Evolutionary conservation across 2,888 invertebrate species (phyloP), one percentile per base, ranked within the genome.

Genomic region (Adelognathus sp.): DNA sequence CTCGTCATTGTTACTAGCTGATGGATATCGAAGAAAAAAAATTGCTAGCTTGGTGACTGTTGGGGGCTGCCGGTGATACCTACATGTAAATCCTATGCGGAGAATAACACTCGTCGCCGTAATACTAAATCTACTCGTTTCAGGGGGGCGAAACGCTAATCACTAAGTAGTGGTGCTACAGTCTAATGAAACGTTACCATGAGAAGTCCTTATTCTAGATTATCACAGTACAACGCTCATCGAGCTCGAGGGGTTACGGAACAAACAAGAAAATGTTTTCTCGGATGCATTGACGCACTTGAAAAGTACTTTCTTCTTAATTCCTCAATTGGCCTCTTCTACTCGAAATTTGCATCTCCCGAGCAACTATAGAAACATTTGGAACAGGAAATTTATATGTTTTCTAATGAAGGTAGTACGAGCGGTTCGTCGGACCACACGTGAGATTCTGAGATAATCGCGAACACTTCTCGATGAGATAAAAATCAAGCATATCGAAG

Each of bases 1-100:
- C 69, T 71, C 78, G 74, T 77, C 66, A 80, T 81, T 84, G 86
- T 80, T 83, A 87, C 81, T 88, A 88, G 88, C 85, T 84, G 83
- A 69, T 77, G 80, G 73, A 79, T 70, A 72, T 76, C 73, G 71
- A 82, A 73, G 61, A 33, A 24, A 33, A 16, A 14, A 69, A 74
- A 81, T 84, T 83, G 86, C 84, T 88, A 85, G 90, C 89, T 87
- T 89, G 91, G 90, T 91, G 87, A 84, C 85, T 89, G 88, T 79
- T 72, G 75, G 79, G 88, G 88, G 82, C 80, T 84, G 79, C 76
- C 84, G 79, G 70, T 70, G 64, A 27, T 69, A 56, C 66, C 60
- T n/a, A n/a, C n/a, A 69, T 69, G 41, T 41, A 74, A 78, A 61
- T 67, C 44, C 73, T 67, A 31, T 52, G 60, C 69, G 58, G 60